These are phyloP conservation scores for Podarcis lilfordi DNA, from an alignment of 2,797 vertebrate genomes.

Conservation along the genomic window DNA sequence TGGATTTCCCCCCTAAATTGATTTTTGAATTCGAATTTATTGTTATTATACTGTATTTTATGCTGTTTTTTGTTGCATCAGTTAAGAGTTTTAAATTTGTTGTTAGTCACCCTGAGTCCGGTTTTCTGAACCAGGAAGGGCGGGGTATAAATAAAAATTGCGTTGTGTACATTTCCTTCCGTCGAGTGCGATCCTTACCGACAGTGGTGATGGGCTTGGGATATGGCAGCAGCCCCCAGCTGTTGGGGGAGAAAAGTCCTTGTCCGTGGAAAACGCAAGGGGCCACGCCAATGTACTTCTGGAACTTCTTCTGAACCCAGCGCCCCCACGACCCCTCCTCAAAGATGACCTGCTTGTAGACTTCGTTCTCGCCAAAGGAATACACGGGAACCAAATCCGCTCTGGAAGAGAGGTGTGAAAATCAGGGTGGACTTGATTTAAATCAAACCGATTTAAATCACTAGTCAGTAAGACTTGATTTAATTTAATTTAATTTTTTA, in stretches of 20 bases:
- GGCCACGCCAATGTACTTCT: conserved; percentile 95
- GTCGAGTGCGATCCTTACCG: conserved; percentile 73
- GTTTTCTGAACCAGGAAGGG: too few relatives aligned
- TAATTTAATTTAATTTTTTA: too few relatives aligned
- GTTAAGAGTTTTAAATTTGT: too few relatives aligned
- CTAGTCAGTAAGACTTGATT: too few relatives aligned
- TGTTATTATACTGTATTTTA: too few relatives aligned
- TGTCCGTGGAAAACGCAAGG: conserved; percentile 95
- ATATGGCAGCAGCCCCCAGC: conserved; percentile 92
- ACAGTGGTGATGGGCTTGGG: conserved; percentile 93
- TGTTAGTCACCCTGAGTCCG: too few relatives aligned
- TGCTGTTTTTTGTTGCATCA: too few relatives aligned
- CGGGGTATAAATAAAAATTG: too few relatives aligned
- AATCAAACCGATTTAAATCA: too few relatives aligned
- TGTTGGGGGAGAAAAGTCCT: conserved; percentile 88
- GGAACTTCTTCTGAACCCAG: conserved; percentile 87
- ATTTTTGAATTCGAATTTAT: too few relatives aligned
- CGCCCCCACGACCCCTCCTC: conserved; percentile 89
- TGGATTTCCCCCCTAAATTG: too few relatives aligned
- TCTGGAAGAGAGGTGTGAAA: conserved; percentile 70
- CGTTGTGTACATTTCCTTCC: not conserved
- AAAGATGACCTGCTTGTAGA: conserved; percentile 93
- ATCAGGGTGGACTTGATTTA: too few relatives aligned
- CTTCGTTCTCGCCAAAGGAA: conserved; percentile 96
- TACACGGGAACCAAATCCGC: conserved; percentile 95